Conservation (phyloP, 2,888 invertebrate genomes). For the Athetis lepigone region DNA sequence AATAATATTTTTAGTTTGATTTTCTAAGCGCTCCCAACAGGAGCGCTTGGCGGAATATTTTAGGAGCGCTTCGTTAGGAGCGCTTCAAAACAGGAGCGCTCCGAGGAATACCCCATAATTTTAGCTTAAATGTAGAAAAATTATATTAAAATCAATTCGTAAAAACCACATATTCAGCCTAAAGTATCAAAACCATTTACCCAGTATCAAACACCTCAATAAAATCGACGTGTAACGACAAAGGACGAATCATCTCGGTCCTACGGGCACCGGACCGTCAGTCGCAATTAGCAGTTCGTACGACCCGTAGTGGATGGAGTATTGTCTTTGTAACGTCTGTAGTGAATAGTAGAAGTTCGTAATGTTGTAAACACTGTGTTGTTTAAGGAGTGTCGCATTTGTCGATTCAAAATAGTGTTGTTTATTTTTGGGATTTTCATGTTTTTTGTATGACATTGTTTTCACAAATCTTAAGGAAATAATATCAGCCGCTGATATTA, state of each 20-base stretch:
- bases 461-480: too few relatives aligned
- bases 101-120: too few relatives aligned
- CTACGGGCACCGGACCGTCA: constrained; percentile 54
- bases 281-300: constrained; percentile 62
- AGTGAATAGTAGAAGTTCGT: not conserved
- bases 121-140: too few relatives aligned
- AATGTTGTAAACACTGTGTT: not conserved
- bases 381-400: not conserved
- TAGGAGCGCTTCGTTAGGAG: too few relatives aligned
- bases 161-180: not conserved
- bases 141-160: too few relatives aligned
- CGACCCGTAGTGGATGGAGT: constrained; percentile 18
- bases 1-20: too few relatives aligned
- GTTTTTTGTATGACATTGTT: too few relatives aligned
- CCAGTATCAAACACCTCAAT: constrained; percentile 12
- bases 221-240: constrained; percentile 55
- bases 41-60: too few relatives aligned
- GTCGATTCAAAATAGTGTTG: not conserved
- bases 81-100: too few relatives aligned
- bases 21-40: too few relatives aligned
- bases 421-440: not conserved
- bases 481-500: too few relatives aligned
- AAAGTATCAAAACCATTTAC: constrained; percentile 57
- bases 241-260: constrained; percentile 56
- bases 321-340: constrained; percentile 22